Evolutionary conservation across 2,797 vertebrate species (phyloP).

Genomic region (Scomberomorus guttatus): DNA sequence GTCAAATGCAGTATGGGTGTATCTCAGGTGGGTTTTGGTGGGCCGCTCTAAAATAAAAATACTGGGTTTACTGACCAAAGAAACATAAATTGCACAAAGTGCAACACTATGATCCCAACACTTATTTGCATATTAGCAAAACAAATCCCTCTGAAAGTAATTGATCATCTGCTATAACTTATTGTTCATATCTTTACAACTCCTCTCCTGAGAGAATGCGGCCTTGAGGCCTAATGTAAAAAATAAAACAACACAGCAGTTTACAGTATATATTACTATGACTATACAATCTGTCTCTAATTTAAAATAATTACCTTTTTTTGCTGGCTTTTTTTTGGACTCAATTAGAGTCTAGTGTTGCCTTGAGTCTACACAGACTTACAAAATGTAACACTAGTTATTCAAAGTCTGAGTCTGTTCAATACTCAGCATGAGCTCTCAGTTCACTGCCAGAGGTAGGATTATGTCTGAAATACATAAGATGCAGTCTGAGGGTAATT

Average conservation of each 20-base stretch:
- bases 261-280: not conserved
- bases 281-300: not conserved
- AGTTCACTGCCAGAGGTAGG: constrained; percentile 37
- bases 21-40: too few relatives aligned
- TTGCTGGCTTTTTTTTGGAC: not conserved
- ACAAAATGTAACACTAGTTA: constrained; percentile 27
- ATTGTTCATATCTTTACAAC: not conserved
- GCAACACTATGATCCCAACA: constrained; percentile 10
- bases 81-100: not conserved
- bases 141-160: constrained; percentile 18
- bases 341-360: not conserved
- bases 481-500: constrained; percentile 34
- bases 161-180: constrained; percentile 3
- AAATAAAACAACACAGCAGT: not conserved
- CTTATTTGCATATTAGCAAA: constrained; percentile 24
- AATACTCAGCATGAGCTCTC: constrained; percentile 29
- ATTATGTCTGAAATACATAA: constrained; percentile 48
- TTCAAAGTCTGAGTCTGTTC: constrained; percentile 29
- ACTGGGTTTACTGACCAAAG: not conserved
- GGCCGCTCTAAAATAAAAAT: too few relatives aligned
- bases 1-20: too few relatives aligned
- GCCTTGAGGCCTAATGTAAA: not conserved
- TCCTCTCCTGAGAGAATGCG: not conserved
- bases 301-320: too few relatives aligned
- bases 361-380: constrained; percentile 1